Evolutionary conservation across 2,888 invertebrate species (phyloP), one percentile per base, ranked within the genome.

Genomic region (Meteorus colon): DNA sequence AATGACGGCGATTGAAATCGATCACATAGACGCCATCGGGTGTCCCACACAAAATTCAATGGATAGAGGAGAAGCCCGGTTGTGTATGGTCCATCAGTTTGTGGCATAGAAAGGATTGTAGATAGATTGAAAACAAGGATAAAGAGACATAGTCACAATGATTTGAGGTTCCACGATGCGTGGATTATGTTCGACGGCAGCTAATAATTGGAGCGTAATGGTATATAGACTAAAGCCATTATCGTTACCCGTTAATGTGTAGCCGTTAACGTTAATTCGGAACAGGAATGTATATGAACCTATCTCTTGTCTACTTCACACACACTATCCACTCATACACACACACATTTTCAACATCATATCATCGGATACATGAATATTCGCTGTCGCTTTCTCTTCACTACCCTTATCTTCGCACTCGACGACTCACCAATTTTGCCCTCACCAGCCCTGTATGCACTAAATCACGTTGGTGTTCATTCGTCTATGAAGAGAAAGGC

Each of bases 151-250:
- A 55, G 19, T 55, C 37, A 65, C 37, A 55, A 59, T 66, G 59
- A 68, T 74, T 74, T 60, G 59, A 60, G 60, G 67, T 67, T 75
- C 69, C 37, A 37, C 70, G 75, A 75, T 75, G 75, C 70, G 55
- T 75, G 70, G 75, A 70, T 75, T 75, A 75, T 75, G 70, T 63
- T 34, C 59, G 70, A 62, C 45, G 45, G 59, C 55, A 41, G 75
- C 41, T 75, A 48, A 75, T 75, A 71, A 75, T 75, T 71, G 71
- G 75, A 75, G 75, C 71, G 71, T 71, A 70, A 75, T 71, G 45
- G 48, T 71, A 62, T 70, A 70, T 73, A 37, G 55, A 66, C 71
- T 59, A 37, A 65, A 71, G 66, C 70, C 59, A 75, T 75, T 75
- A 55, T 63, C 69, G 65, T 75, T 75, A 68, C 27, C 12, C 60